Evolutionary conservation across 2,888 invertebrate genomes (phyloP).

Genomic region (Meghimatium bilineatum): DNA sequence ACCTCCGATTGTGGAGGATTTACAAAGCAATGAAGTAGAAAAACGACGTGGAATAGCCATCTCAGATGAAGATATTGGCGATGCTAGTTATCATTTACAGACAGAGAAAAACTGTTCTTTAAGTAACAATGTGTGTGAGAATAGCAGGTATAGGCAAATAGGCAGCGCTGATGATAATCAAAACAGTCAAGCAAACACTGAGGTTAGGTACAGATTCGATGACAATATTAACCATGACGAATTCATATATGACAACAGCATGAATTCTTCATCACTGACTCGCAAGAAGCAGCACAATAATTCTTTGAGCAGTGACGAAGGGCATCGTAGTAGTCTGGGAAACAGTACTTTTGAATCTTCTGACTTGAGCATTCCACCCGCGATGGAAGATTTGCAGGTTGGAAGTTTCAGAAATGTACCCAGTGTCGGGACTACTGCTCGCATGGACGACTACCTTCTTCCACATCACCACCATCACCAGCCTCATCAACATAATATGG

Average conservation of each 20-base stretch:
- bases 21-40: slow-evolving; percentile 1
- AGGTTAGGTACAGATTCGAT: slow-evolving; percentile 8
- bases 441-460: slow-evolving; percentile 32
- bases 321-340: slow-evolving; percentile 29
- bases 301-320: slow-evolving; percentile 40
- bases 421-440: neutral
- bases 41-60: slow-evolving; percentile 40
- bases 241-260: slow-evolving; percentile 5
- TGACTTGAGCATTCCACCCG: slow-evolving; percentile 45
- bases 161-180: neutral
- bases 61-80: slow-evolving; percentile 33
- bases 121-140: neutral
- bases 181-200: neutral
- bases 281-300: slow-evolving; percentile 35
- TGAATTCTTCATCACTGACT: slow-evolving; percentile 21
- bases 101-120: slow-evolving; percentile 6
- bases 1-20: slow-evolving; percentile 22
- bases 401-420: slow-evolving; percentile 57
- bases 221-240: slow-evolving; percentile 7
- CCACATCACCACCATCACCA: slow-evolving; percentile 26
- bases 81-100: slow-evolving; percentile 11
- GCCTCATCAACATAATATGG: slow-evolving; percentile 35
- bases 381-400: slow-evolving; percentile 47
- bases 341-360: slow-evolving; percentile 48
- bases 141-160: slow-evolving; percentile 12